These are phyloP conservation scores for Babylonia areolata DNA, from an alignment of 1,140 invertebrate species.

Conservation along the genomic window DNA sequence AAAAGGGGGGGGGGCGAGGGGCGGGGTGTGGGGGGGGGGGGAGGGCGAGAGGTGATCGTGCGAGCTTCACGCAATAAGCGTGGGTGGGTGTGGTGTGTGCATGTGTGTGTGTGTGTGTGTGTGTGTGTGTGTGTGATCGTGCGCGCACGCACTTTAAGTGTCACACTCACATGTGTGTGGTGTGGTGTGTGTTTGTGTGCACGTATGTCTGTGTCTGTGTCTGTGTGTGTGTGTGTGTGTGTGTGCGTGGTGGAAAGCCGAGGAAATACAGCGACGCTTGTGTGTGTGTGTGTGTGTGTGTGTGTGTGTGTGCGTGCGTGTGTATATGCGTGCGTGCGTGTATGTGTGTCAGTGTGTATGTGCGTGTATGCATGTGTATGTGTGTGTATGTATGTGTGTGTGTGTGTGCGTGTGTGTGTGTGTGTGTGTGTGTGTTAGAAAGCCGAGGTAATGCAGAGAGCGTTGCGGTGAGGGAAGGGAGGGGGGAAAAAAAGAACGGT, in stretches of 20 bases:
- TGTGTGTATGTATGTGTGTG: neutral
- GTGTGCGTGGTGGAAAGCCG: neutral
- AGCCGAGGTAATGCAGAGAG: too few species aligned
- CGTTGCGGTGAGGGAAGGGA: too few species aligned
- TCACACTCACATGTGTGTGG: too few species aligned
- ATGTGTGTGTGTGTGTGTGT: too few species aligned
- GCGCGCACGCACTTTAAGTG: neutral
- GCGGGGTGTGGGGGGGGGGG: too few species aligned
- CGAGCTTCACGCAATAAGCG: too few species aligned
- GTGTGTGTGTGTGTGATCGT: neutral
- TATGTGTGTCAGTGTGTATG: neutral
- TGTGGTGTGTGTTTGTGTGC: neutral
- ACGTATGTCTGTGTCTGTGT: neutral
- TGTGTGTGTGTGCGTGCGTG: neutral
- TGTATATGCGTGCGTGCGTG: neutral
- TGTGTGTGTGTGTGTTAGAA: neutral
- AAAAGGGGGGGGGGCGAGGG: too few species aligned
- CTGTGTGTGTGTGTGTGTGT: neutral
- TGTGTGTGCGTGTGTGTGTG: conserved; percentile 12
- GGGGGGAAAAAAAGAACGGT: too few species aligned
- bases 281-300: neutral
- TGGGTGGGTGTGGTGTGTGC: too few species aligned
- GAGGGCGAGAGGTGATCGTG: too few species aligned
- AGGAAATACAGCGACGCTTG: too few species aligned
- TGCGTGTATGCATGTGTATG: neutral